These are phyloP conservation scores for Heterodera carotae DNA, from an alignment of 1,140 invertebrate genomes.

Conservation along the genomic window DNA sequence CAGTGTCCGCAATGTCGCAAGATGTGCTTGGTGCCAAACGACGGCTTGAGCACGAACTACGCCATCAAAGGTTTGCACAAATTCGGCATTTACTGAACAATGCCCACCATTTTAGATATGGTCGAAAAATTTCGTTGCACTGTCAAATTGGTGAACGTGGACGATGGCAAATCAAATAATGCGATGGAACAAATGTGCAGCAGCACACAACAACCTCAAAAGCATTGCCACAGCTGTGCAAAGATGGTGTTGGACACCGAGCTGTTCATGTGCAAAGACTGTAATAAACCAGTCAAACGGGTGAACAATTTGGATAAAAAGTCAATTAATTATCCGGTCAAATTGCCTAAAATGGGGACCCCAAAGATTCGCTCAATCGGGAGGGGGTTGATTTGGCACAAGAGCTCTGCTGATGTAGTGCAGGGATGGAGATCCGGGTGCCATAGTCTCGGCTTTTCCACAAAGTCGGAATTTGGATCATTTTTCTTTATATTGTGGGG, in stretches of 20 bases:
- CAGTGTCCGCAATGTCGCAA: slow-evolving; percentile 22
- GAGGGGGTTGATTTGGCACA: too few relatives aligned
- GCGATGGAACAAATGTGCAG: too few relatives aligned
- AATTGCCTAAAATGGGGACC: too few relatives aligned
- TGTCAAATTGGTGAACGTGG: not conserved
- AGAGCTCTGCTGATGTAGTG: too few relatives aligned
- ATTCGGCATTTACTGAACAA: not conserved
- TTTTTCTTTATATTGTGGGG: not conserved
- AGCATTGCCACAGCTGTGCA: slow-evolving; percentile 5
- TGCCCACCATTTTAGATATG: slow-evolving; percentile 18
- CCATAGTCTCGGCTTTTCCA: too few relatives aligned
- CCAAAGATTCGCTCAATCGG: too few relatives aligned
- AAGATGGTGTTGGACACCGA: not conserved
- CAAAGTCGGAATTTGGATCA: not conserved
- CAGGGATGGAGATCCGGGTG: too few relatives aligned
- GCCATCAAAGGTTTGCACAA: slow-evolving; percentile 18
- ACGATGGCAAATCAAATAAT: not conserved
- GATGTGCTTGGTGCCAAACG: slow-evolving; percentile 15
- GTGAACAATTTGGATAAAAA: not conserved
- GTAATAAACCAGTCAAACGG: not conserved
- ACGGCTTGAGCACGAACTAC: slow-evolving; percentile 17
- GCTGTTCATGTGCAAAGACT: slow-evolving; percentile 22
- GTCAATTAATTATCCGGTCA: too few relatives aligned
- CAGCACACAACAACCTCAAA: too few relatives aligned
- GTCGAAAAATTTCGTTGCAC: slow-evolving; percentile 22